phyloP scores from a whole-genome alignment of 2,888 invertebrate genomes.

The Drosophila affinis region DNA sequence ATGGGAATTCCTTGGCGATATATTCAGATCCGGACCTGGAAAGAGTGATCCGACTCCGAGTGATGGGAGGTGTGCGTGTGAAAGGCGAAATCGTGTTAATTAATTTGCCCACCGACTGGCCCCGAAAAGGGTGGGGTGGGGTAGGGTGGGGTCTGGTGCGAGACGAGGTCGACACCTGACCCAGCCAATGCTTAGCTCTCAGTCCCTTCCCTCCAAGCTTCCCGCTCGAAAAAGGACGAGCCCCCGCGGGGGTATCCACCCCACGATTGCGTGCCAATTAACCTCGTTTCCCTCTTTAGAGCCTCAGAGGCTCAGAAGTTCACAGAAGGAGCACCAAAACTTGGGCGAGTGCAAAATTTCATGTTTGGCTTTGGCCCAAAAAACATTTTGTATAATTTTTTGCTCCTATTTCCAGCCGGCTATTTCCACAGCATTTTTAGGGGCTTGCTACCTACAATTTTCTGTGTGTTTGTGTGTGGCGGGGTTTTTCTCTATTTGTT shows the following conservation, averaged over 20 bases:
- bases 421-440: not conserved
- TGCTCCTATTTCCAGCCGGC: not conserved
- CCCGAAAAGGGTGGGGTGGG: not conserved
- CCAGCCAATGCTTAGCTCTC: slow-evolving; percentile 12
- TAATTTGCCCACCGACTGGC: slow-evolving; percentile 53
- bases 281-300: slow-evolving; percentile 28
- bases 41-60: not conserved
- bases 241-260: not conserved
- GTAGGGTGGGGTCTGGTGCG: not conserved
- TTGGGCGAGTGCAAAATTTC: slow-evolving; percentile 21
- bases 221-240: not conserved
- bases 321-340: slow-evolving; percentile 5
- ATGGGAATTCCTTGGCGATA: slow-evolving; percentile 20
- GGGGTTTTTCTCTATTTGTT: not conserved
- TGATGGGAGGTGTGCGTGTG: slow-evolving; percentile 24
- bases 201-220: not conserved
- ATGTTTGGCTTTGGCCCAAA: slow-evolving; percentile 1
- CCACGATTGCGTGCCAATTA: slow-evolving; percentile 52
- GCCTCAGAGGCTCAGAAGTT: not conserved
- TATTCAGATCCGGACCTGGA: slow-evolving; percentile 16
- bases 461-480: not conserved
- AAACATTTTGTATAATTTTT: not conserved
- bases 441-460: not conserved
- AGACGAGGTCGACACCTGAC: slow-evolving; percentile 20
- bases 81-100: slow-evolving; percentile 61